phyloP scores from a whole-genome alignment of 37 sponge, comb jelly and placozoan genomes.

The Eunapius fragilis region DNA sequence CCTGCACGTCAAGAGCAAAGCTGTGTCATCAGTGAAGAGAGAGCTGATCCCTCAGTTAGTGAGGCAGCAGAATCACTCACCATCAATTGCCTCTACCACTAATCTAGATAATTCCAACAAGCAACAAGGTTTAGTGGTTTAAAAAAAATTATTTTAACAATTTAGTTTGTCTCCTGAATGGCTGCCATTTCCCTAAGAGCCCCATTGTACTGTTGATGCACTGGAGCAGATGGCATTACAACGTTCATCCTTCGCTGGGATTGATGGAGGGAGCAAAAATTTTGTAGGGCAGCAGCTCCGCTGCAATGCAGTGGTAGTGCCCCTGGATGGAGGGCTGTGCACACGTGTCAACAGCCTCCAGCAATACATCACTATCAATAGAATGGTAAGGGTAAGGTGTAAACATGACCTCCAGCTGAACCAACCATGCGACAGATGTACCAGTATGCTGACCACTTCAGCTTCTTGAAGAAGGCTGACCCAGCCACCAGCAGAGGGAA shows the following conservation, averaged over 20 bases:
- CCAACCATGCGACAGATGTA: no score
- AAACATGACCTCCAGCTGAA: no score
- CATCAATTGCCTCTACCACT: not conserved
- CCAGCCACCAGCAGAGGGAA: slow-evolving; percentile 1
- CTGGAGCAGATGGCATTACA: slow-evolving; percentile 53
- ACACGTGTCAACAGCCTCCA: slow-evolving; percentile 67
- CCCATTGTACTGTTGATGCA: slow-evolving; percentile 16
- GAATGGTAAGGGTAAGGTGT: slow-evolving; percentile 28
- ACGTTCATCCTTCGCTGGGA: slow-evolving; percentile 51
- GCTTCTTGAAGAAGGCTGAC: no score
- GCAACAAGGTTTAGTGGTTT: not conserved
- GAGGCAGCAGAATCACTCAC: slow-evolving; percentile 31
- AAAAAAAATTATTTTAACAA: not conserved
- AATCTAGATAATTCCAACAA: no score
- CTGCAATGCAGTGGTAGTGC: slow-evolving; percentile 67
- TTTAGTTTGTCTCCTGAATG: no score
- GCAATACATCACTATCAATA: slow-evolving; percentile 65
- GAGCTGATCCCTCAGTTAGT: slow-evolving; percentile 83
- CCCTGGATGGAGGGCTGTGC: slow-evolving; percentile 34
- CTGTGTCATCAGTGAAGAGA: slow-evolving; percentile 65
- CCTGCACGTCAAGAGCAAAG: slow-evolving; percentile 56
- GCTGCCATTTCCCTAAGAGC: slow-evolving; percentile 8
- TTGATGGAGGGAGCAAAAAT: slow-evolving; percentile 1
- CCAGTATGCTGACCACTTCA: no score
- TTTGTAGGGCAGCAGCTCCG: slow-evolving; percentile 3